These are phyloP conservation scores for Sinohyriopsis cumingii DNA, from an alignment of 2,888 invertebrate species.

Conservation along the genomic window DNA sequence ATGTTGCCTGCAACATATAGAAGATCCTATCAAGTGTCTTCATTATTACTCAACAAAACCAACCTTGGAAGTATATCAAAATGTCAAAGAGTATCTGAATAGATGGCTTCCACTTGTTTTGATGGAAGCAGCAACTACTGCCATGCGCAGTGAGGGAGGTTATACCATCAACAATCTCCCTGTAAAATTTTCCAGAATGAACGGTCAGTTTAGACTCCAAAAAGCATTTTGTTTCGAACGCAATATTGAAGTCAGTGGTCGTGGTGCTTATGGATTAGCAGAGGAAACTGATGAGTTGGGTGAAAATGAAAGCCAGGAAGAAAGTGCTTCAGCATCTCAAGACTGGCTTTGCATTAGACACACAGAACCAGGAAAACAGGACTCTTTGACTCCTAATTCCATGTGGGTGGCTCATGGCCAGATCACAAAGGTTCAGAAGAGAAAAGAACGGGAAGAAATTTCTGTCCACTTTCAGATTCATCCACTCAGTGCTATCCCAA, in stretches of 20 bases:
- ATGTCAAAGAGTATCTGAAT: constrained; percentile 25
- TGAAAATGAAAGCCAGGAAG: neutral
- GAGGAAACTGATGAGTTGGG: constrained; percentile 24
- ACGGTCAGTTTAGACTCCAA: constrained; percentile 37
- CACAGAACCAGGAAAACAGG: neutral
- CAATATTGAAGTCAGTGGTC: constrained; percentile 42
- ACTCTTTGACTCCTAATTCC: neutral
- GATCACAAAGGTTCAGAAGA: constrained; percentile 14
- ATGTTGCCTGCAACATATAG: constrained; percentile 39
- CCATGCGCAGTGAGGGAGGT: constrained; percentile 35
- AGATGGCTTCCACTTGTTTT: constrained; percentile 47
- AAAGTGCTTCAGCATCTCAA: constrained; percentile 3
- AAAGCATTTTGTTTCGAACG: constrained; percentile 35
- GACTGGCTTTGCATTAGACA: constrained; percentile 23
- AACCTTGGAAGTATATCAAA: constrained; percentile 22
- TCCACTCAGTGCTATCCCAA: constrained; percentile 1
- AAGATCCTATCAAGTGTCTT: constrained; percentile 41
- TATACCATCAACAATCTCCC: constrained; percentile 39
- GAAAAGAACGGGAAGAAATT: constrained; percentile 1
- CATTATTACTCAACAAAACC: constrained; percentile 34
- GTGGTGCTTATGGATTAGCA: neutral
- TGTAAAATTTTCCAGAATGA: constrained; percentile 25
- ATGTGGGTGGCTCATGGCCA: constrained; percentile 24
- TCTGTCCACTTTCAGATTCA: neutral
- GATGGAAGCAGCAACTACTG: constrained; percentile 49